phyloP scores from a whole-genome alignment of 2,797 vertebrate genomes.

The Ispidina picta region DNA sequence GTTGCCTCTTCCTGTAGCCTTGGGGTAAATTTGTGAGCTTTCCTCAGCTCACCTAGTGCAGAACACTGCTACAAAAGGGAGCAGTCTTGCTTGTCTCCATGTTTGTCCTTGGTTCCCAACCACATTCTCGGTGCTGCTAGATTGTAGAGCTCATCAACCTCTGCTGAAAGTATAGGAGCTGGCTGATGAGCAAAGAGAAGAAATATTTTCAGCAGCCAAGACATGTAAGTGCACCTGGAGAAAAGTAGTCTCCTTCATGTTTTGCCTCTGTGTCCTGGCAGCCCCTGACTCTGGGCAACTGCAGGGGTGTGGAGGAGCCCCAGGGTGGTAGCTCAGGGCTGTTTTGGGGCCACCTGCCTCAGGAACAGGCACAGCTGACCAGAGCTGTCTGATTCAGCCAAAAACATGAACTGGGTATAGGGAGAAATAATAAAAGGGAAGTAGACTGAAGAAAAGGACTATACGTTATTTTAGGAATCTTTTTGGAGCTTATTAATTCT shows the following conservation, averaged over 20 bases:
- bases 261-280: neutral
- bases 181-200: neutral
- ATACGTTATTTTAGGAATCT: constrained; percentile 1
- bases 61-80: neutral
- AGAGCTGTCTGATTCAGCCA: constrained; percentile 8
- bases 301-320: neutral
- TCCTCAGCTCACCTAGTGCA: neutral
- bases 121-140: neutral
- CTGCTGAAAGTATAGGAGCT: neutral
- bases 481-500: constrained; percentile 13
- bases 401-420: constrained; percentile 20
- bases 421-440: constrained; percentile 27
- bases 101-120: neutral
- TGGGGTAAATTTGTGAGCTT: neutral
- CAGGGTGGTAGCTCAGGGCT: neutral
- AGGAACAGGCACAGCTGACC: neutral
- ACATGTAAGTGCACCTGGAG: neutral
- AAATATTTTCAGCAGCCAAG: neutral
- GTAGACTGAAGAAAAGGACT: neutral
- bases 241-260: neutral
- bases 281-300: neutral
- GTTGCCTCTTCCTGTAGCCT: neutral
- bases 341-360: neutral
- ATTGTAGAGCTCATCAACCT: neutral
- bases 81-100: neutral